These are phyloP conservation scores for human DNA, from an alignment of 2,113 vertebrate genomes.

Conservation along the genomic window DNA sequence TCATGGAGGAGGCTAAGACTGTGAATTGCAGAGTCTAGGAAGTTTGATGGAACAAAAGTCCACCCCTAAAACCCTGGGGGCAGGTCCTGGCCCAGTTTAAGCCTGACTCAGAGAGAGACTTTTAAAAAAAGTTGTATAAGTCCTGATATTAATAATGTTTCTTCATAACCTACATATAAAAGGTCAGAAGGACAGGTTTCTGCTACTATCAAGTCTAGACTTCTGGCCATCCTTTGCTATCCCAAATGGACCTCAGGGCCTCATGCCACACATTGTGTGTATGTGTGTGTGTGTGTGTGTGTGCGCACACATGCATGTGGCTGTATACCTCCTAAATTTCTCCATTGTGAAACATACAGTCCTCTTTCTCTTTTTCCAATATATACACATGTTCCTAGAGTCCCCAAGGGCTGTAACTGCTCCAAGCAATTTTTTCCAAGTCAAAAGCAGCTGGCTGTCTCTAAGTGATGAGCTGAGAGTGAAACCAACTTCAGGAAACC, in stretches of 20 bases:
- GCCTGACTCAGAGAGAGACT: background rate
- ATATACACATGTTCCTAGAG: background rate
- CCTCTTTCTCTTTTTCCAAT: slow-evolving; percentile 24
- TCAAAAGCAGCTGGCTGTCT: background rate
- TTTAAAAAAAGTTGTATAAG: background rate
- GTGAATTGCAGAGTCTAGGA: background rate
- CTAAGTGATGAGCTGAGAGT: slow-evolving; percentile 4
- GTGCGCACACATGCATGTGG: background rate
- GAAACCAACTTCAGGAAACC: slow-evolving; percentile 14
- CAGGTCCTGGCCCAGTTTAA: background rate
- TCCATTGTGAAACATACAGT: background rate
- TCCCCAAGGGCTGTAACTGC: background rate
- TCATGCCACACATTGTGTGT: background rate
- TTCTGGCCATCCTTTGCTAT: slow-evolving; percentile 8
- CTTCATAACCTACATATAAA: background rate
- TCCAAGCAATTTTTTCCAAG: background rate
- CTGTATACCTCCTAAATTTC: background rate
- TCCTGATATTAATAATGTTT: background rate
- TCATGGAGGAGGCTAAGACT: background rate
- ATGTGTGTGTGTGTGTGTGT: background rate
- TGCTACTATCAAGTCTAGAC: background rate
- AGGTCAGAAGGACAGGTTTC: background rate
- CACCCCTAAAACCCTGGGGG: background rate
- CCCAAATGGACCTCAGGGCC: background rate
- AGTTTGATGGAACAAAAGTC: background rate